These are phyloP conservation scores for Accipiter virgatus DNA, from an alignment of 2,113 vertebrate species.

Conservation along the genomic window DNA sequence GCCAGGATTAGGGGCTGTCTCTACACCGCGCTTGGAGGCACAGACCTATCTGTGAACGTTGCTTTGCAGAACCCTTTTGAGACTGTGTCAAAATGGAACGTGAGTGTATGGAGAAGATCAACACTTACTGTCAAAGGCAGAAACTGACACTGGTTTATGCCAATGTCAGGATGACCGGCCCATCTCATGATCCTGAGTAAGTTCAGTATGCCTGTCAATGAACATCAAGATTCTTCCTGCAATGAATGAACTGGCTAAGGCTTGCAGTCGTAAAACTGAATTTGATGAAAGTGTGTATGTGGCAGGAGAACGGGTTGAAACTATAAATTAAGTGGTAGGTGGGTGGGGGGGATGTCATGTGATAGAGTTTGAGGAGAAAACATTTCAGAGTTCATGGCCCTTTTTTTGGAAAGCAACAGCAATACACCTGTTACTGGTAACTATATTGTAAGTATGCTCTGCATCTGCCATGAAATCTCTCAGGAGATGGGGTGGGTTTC, in stretches of 20 bases:
- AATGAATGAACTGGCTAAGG: background rate
- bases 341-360: background rate
- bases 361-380: background rate
- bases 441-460: background rate
- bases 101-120: slow-evolving; percentile 10
- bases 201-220: background rate
- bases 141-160: accelerated
- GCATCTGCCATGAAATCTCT: background rate
- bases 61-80: background rate
- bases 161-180: accelerated
- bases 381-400: background rate
- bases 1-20: background rate
- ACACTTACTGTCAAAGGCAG: slow-evolving; percentile 30
- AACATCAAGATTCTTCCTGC: background rate
- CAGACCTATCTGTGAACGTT: background rate
- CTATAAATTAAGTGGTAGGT: background rate
- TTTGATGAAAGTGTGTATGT: background rate
- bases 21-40: accelerated
- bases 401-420: background rate
- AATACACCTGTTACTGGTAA: background rate
- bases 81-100: background rate
- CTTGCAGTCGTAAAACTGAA: background rate
- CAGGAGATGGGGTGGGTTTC: background rate
- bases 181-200: slow-evolving; percentile 56
- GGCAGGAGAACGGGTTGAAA: background rate